phyloP scores from a whole-genome alignment of 2,888 invertebrate species.

The Pachymerium ferrugineum region DNA sequence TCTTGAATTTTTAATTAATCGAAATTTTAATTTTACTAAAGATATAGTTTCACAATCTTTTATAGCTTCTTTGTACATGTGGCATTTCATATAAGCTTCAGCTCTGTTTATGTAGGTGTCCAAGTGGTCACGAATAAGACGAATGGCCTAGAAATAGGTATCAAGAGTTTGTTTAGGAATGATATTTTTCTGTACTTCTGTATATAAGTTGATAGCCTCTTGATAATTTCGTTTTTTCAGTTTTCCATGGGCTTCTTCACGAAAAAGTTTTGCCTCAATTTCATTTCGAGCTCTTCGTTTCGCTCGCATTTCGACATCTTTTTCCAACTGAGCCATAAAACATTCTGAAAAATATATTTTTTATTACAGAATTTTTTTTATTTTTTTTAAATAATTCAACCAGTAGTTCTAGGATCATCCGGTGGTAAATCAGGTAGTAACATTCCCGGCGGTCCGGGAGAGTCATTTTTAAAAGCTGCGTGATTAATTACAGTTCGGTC shows the following conservation, averaged over 20 bases:
- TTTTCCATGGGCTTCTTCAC: not conserved
- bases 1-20: not conserved
- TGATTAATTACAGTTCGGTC: not conserved
- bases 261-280: not conserved
- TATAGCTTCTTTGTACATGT: not conserved
- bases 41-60: not conserved
- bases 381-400: too few relatives aligned
- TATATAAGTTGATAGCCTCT: not conserved
- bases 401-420: not conserved
- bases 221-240: not conserved
- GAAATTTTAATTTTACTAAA: not conserved
- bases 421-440: not conserved
- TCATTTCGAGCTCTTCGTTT: not conserved
- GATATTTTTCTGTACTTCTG: not conserved
- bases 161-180: not conserved
- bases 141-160: not conserved
- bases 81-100: not conserved
- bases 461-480: not conserved
- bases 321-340: not conserved
- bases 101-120: not conserved
- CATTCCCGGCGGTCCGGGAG: not conserved
- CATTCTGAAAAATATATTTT: too few relatives aligned
- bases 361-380: too few relatives aligned
- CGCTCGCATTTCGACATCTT: not conserved
- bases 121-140: not conserved